These are phyloP conservation scores for Eupsilia transversa DNA, from an alignment of 2,888 invertebrate species.

Conservation along the genomic window DNA sequence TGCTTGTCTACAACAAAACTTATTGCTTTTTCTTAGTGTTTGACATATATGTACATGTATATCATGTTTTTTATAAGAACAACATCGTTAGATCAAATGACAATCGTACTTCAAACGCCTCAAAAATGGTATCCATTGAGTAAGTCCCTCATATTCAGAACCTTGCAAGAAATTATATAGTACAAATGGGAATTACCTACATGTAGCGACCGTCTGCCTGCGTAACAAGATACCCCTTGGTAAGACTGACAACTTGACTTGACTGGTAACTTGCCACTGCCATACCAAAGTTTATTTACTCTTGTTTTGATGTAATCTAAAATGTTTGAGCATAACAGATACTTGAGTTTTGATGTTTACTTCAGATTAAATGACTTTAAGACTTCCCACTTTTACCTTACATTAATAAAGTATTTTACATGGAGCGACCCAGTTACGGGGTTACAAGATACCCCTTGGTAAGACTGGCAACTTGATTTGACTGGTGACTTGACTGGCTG, in stretches of 20 bases:
- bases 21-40: background rate
- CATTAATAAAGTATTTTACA: background rate
- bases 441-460: background rate
- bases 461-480: background rate
- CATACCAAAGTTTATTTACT: background rate
- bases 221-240: background rate
- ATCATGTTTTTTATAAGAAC: background rate
- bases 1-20: background rate
- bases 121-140: background rate
- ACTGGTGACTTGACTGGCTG: background rate
- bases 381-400: slow-evolving; percentile 19
- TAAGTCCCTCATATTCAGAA: background rate
- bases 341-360: slow-evolving; percentile 22
- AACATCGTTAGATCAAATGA: too few relatives aligned
- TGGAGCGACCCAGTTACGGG: background rate
- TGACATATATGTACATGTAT: too few relatives aligned
- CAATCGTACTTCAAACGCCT: background rate
- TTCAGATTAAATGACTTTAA: slow-evolving; percentile 19
- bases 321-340: background rate
- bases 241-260: background rate
- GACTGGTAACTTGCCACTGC: background rate
- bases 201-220: background rate
- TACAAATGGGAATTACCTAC: background rate
- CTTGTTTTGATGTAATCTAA: background rate
- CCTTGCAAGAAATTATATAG: background rate